Evolutionary conservation across 2,797 vertebrate genomes (phyloP), one percentile per base, ranked within the genome.

Genomic region (Gadopsis bispinosus): DNA sequence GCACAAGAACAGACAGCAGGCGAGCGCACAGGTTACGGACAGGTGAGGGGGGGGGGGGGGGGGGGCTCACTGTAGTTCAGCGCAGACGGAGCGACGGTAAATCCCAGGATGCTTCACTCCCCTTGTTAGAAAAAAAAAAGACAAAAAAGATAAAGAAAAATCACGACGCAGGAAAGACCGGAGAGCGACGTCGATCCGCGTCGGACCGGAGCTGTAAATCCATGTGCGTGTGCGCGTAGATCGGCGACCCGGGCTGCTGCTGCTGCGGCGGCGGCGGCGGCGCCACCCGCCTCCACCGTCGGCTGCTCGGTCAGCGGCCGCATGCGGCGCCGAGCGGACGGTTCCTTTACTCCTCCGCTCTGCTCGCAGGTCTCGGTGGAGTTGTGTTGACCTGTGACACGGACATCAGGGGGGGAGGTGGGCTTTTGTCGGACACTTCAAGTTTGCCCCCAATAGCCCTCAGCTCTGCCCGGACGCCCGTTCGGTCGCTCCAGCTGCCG

Each of bases 91-190:
- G 84, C 85, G 81, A 77, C 69, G 91, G 90, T 93, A 93, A 95
- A 94, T 95, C 92, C 94, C 91, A 93, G 88, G 90, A 87, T 83
- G 87, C 75, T 92, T 91, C 88, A 83, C 85, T 91, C 80, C 80
- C 85, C 87, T 86, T 76, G 86, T 89, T 90, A 81, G 65, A 68
- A 69, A 65, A 67, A 4, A 35, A 68, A 87, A 68, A 69, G 62
- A 67, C 1, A 35, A 68, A 87, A 26, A 26, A 26, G 26, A 26
- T 1, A 26, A 26, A 26, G 26, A 26, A 26, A 26, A 26, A 26
- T 26, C 26, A 60, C 71, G 63, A 83, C 41, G 70, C 63, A 63
- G 86, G 87, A 86, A 86, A 75, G 41, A 69, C 80, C 33, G 47
- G 45, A 80, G 75, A 65, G 77, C 75, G 74, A 66, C 89, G 94